Percentiles rank a stretch among this genome's conserved stretches.
These are phyloP conservation scores for Spisula subtruncata DNA, from an alignment of 2,888 invertebrate species.

Conservation along the genomic window DNA sequence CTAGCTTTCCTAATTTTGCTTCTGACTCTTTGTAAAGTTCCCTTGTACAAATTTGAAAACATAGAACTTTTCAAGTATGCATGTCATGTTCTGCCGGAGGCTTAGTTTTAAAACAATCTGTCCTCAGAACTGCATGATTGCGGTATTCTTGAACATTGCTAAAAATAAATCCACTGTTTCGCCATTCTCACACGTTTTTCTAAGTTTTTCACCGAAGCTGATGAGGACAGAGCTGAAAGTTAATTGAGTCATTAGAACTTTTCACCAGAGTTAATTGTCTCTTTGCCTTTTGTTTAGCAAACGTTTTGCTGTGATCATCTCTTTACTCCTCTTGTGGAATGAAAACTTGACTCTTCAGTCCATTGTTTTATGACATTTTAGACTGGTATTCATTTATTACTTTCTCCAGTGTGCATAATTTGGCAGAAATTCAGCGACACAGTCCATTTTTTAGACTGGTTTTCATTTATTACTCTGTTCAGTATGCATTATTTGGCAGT, in stretches of 20 bases:
- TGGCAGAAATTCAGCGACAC: slow-evolving; percentile 34
- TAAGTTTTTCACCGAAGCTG: not conserved
- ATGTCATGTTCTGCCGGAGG: not conserved
- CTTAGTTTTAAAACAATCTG: not conserved
- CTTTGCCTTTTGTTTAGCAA: slow-evolving; percentile 24
- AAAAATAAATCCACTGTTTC: not conserved
- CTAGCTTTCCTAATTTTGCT: no score
- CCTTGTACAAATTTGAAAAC: no score
- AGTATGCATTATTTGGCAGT: slow-evolving; percentile 40
- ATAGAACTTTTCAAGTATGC: no score
- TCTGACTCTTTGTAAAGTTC: no score
- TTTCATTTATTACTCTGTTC: slow-evolving; percentile 42
- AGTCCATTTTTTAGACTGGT: slow-evolving; percentile 53
- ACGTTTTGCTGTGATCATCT: not conserved
- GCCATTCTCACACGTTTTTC: not conserved
- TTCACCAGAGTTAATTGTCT: not conserved
- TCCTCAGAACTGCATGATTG: not conserved
- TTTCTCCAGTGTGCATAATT: slow-evolving; percentile 39
- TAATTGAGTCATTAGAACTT: slow-evolving; percentile 5
- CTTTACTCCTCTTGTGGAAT: slow-evolving; percentile 1
- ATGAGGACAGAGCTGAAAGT: not conserved
- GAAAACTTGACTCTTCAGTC: not conserved
- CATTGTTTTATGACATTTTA: slow-evolving; percentile 50
- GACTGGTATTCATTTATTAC: slow-evolving; percentile 52
- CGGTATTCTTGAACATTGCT: not conserved